These are phyloP conservation scores for Sternarchorhynchus goeldii DNA, from an alignment of 2,797 vertebrate species.

Conservation along the genomic window DNA sequence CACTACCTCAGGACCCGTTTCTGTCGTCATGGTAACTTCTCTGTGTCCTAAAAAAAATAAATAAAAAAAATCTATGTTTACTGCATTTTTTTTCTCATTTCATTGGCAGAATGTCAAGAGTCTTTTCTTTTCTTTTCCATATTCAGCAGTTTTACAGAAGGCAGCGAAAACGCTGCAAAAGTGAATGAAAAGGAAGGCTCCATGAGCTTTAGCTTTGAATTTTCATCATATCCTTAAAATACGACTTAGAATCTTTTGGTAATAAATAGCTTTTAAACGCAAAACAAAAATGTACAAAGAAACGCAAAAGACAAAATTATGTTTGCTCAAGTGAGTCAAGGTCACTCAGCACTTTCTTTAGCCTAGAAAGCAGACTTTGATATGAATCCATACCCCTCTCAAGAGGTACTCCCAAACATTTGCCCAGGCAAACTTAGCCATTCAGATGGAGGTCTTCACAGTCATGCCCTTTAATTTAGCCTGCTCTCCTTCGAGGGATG, in stretches of 20 bases:
- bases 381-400: slow-evolving; percentile 1
- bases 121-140: neutral
- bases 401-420: slow-evolving; percentile 14
- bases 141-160: neutral
- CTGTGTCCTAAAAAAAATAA: slow-evolving; percentile 66
- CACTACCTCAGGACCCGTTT: slow-evolving; percentile 76
- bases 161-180: neutral
- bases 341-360: neutral
- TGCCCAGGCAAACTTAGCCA: neutral
- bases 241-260: too few relatives aligned
- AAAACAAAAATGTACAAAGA: neutral
- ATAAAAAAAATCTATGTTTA: slow-evolving; percentile 22
- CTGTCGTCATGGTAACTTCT: slow-evolving; percentile 79
- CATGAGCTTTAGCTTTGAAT: neutral
- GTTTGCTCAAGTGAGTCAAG: neutral
- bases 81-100: neutral
- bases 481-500: slow-evolving; percentile 2
- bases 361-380: neutral
- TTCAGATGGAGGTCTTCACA: slow-evolving; percentile 17
- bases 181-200: neutral
- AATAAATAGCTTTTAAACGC: neutral
- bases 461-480: slow-evolving; percentile 15
- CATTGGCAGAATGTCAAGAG: neutral
- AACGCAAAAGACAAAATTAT: neutral
- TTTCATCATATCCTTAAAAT: neutral